Base-by-base conservation (phyloP, 1,140 invertebrate species). In the Linepithema humile region DNA sequence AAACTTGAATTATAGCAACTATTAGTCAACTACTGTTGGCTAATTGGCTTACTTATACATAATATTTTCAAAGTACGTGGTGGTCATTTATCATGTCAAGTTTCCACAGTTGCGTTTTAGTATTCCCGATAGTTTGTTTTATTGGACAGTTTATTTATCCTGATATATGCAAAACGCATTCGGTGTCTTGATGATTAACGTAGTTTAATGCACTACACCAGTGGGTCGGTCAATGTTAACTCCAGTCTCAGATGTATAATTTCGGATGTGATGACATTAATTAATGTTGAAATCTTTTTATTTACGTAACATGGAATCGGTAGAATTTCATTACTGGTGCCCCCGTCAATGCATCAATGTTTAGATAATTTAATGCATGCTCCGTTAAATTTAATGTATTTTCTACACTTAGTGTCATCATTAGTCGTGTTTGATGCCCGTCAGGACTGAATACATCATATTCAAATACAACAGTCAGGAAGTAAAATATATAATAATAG, bases 341-440 rank as follows among this genome's bases (percentile, higher is more conserved):
- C 29, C 15, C 23, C 35, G 26, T 60, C 23, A n/a, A 73, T 73
- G 53, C 35, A 73, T 40, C 23, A 73, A 73, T 73, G 50, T 73
- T 73, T 73, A 57, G 35, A 59, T 29, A 40, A 40, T 43, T 74
- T 74, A 74, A 59, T 60, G 72, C 55, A 74, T 74, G 72, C 43
- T 74, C 60, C 12, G 23, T 74, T 40, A 40, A 74, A 15, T 43
- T 12, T 5, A 40, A 60, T 40, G 23, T 2, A 74, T 40, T 40
- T 10, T 23, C 17, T 9, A 23, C n/a, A 29, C 26, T 38, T 74
- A 29, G 1, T 73, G 23, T 73, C 26, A 57, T 73, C 35, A 32
- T 32, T 50, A 50, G 5, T 70, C 15, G 53, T 45, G 43, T 15
- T 45, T 45, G 38, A 60, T 60, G 40, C 0, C 10, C 15, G 1